Evolutionary conservation across 2,113 vertebrate genomes (phyloP).

Genomic region (Gallinago media): DNA sequence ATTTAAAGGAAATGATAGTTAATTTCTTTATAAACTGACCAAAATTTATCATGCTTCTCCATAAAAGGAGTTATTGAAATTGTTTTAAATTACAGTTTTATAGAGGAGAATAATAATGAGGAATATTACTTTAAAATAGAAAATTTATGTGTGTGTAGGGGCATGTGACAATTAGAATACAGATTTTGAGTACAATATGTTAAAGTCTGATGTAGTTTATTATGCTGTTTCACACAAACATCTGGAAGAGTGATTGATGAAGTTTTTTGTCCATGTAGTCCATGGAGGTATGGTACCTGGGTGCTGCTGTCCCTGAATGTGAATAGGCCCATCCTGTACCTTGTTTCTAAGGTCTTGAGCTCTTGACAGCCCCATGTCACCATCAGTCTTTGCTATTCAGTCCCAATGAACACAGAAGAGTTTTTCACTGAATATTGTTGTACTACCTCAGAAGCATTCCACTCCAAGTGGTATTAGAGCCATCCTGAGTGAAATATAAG

Average conservation of each 20-base stretch:
- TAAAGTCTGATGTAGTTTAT: neutral
- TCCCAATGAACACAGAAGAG: neutral
- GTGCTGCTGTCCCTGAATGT: neutral
- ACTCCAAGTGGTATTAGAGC: neutral
- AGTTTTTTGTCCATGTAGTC: neutral
- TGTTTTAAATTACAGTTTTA: neutral
- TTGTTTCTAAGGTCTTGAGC: neutral
- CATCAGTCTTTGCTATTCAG: neutral
- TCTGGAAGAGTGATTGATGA: neutral
- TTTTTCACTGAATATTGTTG: neutral
- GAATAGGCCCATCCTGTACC: neutral
- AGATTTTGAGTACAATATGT: neutral
- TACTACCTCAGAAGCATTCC: neutral
- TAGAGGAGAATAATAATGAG: neutral
- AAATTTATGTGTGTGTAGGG: neutral
- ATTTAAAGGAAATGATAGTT: neutral
- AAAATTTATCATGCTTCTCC: neutral
- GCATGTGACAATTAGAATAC: neutral
- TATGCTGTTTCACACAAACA: neutral
- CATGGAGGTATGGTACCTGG: fast-evolving
- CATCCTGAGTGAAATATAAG: neutral
- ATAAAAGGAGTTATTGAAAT: neutral
- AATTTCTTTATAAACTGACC: neutral
- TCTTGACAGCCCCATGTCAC: neutral
- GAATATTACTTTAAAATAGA: neutral